These are phyloP conservation scores for Tetragonula carbonaria DNA, from an alignment of 2,888 invertebrate genomes.

Conservation along the genomic window DNA sequence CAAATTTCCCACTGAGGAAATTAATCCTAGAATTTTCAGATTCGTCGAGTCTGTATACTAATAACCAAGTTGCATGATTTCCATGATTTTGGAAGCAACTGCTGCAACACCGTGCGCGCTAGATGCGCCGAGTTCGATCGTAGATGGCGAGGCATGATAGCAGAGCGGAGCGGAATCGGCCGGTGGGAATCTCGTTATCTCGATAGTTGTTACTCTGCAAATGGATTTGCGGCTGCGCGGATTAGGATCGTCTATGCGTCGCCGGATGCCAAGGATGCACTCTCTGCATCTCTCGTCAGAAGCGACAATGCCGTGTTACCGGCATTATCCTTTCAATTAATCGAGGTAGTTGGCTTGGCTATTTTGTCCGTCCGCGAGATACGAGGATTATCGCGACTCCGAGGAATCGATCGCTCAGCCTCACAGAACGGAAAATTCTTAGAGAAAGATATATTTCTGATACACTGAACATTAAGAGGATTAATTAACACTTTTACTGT, in stretches of 20 bases:
- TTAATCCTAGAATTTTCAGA: no score
- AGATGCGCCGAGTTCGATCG: constrained; percentile 13
- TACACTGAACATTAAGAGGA: no score
- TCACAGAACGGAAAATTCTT: no score
- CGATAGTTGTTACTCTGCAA: constrained; percentile 75
- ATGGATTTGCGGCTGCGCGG: constrained; percentile 78
- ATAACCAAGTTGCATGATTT: no score
- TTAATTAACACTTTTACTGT: no score
- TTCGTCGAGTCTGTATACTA: no score
- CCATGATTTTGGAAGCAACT: no score
- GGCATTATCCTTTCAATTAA: background rate
- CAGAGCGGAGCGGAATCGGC: constrained; percentile 67
- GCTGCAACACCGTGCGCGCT: no score
- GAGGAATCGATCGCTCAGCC: no score
- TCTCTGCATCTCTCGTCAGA: background rate
- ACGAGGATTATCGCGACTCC: background rate
- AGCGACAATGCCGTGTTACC: background rate
- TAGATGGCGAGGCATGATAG: constrained; percentile 14
- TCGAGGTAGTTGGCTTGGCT: background rate
- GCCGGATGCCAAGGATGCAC: constrained; percentile 10
- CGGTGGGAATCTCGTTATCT: constrained; percentile 76
- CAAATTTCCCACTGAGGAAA: no score
- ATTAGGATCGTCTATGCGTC: constrained; percentile 58
- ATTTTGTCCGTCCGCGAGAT: background rate
- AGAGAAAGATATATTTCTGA: no score